Evolutionary conservation across 1,140 invertebrate genomes (phyloP), one percentile per base, ranked within the genome.

Genomic region (Drosophila ercepeae): DNA sequence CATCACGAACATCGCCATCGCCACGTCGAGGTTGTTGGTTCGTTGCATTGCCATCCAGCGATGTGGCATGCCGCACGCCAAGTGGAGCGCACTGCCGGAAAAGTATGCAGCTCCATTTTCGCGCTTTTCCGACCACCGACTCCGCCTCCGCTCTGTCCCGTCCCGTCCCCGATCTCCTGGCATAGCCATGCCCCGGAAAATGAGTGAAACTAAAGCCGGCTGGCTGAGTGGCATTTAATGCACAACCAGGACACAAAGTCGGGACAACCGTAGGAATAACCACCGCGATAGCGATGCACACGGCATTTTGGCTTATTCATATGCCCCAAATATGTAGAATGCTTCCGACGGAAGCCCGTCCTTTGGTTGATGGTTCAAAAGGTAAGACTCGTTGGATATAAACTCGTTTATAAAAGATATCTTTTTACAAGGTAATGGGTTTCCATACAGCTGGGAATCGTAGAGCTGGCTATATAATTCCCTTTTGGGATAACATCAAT

Each of bases 181-280:
- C 36, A 59, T 45, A 45, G 27, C 60, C 54, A 51, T 42, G 48
- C 19, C 53, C 68, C 39, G 52, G 65, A 69, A 60, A 81, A 63
- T 82, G 77, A 79, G 71, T 79, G 81, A 86, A 68, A 74, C 60
- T 79, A 75, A 75, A 84, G 64, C 75, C 68, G 78, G 49, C 55
- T 78, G 79, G 64, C 75, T 60, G 79, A 84, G 61, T 84, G 79
- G 75, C 79, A 84, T 86, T 84, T 76, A 84, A 84, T 86, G 71
- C 81, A 79, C 52, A 75, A 39, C 52, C 42, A 53, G 70, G 23
- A 53, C 48, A 45, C 3, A 19, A 6, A 65, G 53, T 48, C 9
- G 39, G 27, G 21, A 46, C 27, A 34, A 14, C 7, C 13, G 48
- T 45, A 67, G 60, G 44, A 51, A 32, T 34, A 58, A 39, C 75